phyloP scores from a whole-genome alignment of 1,140 invertebrate species.

The Philotrypesis tridentata region DNA sequence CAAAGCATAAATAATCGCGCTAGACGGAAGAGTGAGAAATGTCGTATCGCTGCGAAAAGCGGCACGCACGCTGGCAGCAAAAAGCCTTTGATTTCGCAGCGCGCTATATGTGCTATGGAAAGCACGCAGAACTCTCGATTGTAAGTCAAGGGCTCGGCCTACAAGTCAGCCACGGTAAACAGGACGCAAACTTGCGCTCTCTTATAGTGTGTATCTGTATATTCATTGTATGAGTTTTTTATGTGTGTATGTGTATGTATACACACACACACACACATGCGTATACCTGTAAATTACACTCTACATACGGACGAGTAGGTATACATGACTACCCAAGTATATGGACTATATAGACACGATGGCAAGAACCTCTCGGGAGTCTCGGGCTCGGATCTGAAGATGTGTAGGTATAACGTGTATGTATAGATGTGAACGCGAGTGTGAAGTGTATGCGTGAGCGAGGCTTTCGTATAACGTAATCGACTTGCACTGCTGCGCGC shows the following conservation, averaged over 20 bases:
- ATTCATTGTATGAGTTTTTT: no score
- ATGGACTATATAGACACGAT: not conserved
- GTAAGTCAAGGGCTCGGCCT: slow-evolving; percentile 16
- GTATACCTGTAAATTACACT: no score
- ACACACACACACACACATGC: not conserved
- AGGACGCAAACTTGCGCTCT: not conserved
- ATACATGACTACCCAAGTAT: not conserved
- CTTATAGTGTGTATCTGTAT: not conserved
- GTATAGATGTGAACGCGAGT: not conserved
- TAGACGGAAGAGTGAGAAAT: slow-evolving; percentile 3
- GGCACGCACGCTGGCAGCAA: not conserved
- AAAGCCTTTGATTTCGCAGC: slow-evolving; percentile 22
- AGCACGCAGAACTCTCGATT: not conserved
- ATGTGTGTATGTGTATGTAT: no score
- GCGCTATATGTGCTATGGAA: no score
- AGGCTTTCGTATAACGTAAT: not conserved
- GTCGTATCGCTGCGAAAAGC: not conserved
- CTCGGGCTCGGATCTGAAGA: no score
- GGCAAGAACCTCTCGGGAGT: not conserved
- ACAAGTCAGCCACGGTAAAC: not conserved
- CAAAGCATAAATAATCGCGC: not conserved
- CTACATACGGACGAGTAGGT: no score
- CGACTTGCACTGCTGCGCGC: not conserved
- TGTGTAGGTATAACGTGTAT: no score
- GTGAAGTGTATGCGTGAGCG: not conserved